A percentile compares a stretch with the other conserved stretches of the same genome.
phyloP scores from a whole-genome alignment of 2,888 invertebrate genomes.

The Ceriagrion tenellum region DNA sequence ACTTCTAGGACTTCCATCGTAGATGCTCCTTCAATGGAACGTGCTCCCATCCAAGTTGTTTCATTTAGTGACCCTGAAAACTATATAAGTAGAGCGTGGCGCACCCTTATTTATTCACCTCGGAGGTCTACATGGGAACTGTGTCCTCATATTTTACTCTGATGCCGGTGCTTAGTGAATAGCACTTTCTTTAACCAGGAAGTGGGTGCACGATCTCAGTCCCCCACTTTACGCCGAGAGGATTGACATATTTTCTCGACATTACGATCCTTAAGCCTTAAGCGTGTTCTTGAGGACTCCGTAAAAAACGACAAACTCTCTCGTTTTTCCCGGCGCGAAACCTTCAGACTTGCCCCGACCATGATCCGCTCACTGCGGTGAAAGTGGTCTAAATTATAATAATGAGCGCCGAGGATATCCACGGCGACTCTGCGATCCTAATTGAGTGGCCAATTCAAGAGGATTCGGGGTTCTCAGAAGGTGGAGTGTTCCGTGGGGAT shows the following conservation, averaged over 20 bases:
- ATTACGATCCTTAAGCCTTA: conserved; percentile 12
- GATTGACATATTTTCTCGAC: conserved; percentile 1
- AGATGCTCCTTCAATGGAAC: not conserved
- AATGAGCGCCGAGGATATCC: not conserved
- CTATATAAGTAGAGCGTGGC: not conserved
- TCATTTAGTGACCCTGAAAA: not conserved
- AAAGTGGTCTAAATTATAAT: not conserved
- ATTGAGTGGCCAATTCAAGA: conserved; percentile 15
- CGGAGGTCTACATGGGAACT: not conserved
- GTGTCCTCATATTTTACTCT: not conserved
- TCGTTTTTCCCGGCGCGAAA: not conserved
- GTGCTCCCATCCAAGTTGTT: not conserved
- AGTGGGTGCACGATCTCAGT: not conserved
- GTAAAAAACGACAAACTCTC: not conserved
- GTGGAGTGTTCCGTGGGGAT: not conserved
- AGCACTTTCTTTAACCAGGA: not conserved
- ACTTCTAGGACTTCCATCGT: not conserved
- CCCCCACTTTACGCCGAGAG: not conserved
- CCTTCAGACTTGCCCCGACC: not conserved
- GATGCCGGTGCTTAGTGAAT: not conserved
- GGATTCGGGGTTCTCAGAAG: not conserved
- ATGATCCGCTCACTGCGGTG: not conserved
- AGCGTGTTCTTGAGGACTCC: not conserved
- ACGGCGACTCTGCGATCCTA: not conserved
- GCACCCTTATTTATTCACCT: not conserved